Percentiles rank a stretch among this genome's conserved stretches.
phyloP scores from a whole-genome alignment of 2,797 vertebrate species.

The Scolopax bukidnonensis region DNA sequence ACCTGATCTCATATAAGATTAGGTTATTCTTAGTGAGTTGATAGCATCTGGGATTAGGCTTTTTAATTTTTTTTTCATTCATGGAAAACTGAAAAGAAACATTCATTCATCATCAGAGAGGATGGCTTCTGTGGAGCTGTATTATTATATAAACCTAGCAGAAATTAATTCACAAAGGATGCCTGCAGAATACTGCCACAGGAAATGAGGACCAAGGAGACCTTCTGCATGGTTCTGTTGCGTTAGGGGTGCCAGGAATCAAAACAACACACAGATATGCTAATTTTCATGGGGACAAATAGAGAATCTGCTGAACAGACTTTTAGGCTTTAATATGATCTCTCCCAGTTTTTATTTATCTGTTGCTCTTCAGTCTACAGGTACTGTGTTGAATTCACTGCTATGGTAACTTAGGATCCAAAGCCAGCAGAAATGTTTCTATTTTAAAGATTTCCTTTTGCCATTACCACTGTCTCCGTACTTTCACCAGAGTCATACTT shows the following conservation, averaged over 20 bases:
- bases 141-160: constrained; percentile 64
- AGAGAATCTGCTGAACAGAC: background rate
- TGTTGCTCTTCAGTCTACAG: background rate
- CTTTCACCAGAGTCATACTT: background rate
- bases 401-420: background rate
- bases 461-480: background rate
- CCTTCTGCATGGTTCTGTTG: background rate
- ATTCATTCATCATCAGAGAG: constrained; percentile 12
- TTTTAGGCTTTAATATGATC: background rate
- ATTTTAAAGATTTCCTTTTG: background rate
- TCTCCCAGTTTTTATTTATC: constrained; percentile 2
- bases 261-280: background rate
- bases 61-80: constrained; percentile 56
- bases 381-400: background rate
- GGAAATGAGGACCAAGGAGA: constrained; percentile 30
- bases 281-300: background rate
- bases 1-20: constrained; percentile 29
- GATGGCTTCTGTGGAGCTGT: constrained; percentile 40
- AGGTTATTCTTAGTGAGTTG: constrained; percentile 27
- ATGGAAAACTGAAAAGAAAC: constrained; percentile 41
- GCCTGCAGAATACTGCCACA: constrained; percentile 12
- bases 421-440: background rate
- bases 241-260: background rate
- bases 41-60: constrained; percentile 38
- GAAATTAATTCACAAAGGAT: constrained; percentile 66